These are phyloP conservation scores for Lasiommata megera DNA, from an alignment of 2,888 invertebrate genomes.

Conservation along the genomic window DNA sequence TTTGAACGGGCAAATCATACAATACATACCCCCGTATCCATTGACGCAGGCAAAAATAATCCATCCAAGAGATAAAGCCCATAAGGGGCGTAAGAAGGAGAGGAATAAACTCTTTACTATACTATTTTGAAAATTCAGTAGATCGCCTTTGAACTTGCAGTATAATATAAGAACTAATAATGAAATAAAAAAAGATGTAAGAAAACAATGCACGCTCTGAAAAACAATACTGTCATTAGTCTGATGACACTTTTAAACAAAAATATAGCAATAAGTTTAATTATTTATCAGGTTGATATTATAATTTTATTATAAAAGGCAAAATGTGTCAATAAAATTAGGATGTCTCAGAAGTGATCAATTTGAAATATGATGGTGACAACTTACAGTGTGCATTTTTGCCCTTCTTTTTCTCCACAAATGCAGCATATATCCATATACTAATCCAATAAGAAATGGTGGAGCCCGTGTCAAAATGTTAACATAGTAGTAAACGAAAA, in stretches of 20 bases:
- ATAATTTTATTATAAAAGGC: too few relatives aligned
- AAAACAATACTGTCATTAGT: too few relatives aligned
- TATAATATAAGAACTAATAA: neutral
- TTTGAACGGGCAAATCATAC: too few relatives aligned
- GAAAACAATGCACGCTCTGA: neutral
- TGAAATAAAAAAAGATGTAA: neutral
- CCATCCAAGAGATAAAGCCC: slow-evolving; percentile 53
- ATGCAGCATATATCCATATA: slow-evolving; percentile 60
- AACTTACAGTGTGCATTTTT: slow-evolving; percentile 37
- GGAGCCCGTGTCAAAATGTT: slow-evolving; percentile 52
- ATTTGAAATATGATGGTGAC: too few relatives aligned
- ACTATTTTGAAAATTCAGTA: slow-evolving; percentile 32
- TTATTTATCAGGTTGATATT: too few relatives aligned
- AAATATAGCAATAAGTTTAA: neutral
- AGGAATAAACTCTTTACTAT: slow-evolving; percentile 36
- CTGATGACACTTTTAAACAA: too few relatives aligned
- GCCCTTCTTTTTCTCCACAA: slow-evolving; percentile 42
- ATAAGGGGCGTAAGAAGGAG: slow-evolving; percentile 49
- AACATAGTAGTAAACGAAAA: slow-evolving; percentile 43
- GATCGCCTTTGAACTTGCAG: neutral
- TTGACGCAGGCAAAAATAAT: slow-evolving; percentile 53
- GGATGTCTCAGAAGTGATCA: too few relatives aligned
- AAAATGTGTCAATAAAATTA: too few relatives aligned
- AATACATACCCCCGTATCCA: slow-evolving; percentile 61
- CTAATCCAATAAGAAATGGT: slow-evolving; percentile 48